A percentile compares a stretch with the other conserved stretches of the same genome.
Conservation (phyloP, 2,113 vertebrate genomes). For the Amazona vittata region DNA sequence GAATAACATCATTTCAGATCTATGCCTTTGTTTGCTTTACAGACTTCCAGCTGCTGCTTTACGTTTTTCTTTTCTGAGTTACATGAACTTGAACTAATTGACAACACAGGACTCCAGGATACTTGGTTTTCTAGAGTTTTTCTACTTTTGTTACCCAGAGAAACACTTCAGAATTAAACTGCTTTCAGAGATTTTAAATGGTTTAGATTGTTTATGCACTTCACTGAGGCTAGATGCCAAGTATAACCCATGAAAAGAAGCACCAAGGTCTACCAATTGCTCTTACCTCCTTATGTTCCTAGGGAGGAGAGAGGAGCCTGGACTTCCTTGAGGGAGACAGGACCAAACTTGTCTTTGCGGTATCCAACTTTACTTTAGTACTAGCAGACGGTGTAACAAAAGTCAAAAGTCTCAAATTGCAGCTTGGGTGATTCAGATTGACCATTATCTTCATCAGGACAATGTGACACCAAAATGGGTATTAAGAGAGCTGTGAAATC, state of each 20-base stretch:
- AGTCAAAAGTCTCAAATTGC: background rate
- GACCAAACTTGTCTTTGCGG: background rate
- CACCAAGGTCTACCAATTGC: accelerated
- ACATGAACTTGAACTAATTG: background rate
- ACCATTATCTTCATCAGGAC: background rate
- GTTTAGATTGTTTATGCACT: background rate
- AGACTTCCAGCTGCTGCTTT: background rate
- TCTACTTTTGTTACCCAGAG: background rate
- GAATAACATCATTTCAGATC: background rate
- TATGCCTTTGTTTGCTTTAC: background rate
- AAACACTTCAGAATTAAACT: background rate
- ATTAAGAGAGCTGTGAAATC: background rate
- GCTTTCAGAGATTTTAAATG: background rate
- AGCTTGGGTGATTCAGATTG: background rate
- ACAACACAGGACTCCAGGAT: background rate
- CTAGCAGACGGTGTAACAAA: background rate
- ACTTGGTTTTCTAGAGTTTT: background rate
- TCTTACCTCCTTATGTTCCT: background rate
- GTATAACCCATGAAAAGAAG: background rate
- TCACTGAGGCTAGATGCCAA: background rate
- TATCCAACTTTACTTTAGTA: background rate
- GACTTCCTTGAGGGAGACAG: background rate
- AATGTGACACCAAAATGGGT: background rate
- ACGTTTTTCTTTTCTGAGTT: background rate
- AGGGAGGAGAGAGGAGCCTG: background rate